Percentiles rank a stretch among this genome's conserved stretches.
Evolutionary conservation across 2,888 invertebrate genomes (phyloP).

Genomic region (Miltochrista miniata): DNA sequence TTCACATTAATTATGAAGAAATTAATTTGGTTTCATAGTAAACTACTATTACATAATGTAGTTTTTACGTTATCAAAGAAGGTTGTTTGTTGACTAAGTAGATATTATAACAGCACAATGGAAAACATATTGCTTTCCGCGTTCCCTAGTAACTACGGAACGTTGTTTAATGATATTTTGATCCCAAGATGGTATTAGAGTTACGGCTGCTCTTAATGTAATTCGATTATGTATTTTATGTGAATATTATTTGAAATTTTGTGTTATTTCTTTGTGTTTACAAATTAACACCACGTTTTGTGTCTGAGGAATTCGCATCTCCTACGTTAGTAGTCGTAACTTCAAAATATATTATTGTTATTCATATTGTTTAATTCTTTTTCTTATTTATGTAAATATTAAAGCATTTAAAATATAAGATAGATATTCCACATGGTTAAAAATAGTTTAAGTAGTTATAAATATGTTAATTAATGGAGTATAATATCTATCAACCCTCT

Average conservation of each 20-base stretch:
- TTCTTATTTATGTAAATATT: slow-evolving; percentile 44
- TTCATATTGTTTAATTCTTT: slow-evolving; percentile 1
- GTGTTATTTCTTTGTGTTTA: not conserved
- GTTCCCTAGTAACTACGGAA: no score
- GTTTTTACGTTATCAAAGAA: not conserved
- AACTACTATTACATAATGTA: no score
- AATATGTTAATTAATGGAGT: slow-evolving; percentile 19
- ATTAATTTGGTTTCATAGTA: no score
- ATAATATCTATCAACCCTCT: slow-evolving; percentile 14
- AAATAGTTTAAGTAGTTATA: slow-evolving; percentile 34
- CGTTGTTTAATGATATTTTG: no score
- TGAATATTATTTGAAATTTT: no score
- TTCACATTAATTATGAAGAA: no score
- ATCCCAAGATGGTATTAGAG: not conserved
- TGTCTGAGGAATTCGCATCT: not conserved
- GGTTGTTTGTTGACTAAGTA: not conserved
- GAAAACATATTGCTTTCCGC: no score
- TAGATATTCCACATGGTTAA: slow-evolving; percentile 42
- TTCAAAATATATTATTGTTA: slow-evolving; percentile 38
- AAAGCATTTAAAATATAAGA: slow-evolving; percentile 51
- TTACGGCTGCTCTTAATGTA: not conserved
- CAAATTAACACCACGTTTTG: not conserved
- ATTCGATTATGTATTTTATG: not conserved
- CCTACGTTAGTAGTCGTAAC: slow-evolving; percentile 12
- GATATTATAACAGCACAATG: not conserved